Base-by-base conservation (phyloP, 2,888 invertebrate genomes). In the Lamproptera curius region DNA sequence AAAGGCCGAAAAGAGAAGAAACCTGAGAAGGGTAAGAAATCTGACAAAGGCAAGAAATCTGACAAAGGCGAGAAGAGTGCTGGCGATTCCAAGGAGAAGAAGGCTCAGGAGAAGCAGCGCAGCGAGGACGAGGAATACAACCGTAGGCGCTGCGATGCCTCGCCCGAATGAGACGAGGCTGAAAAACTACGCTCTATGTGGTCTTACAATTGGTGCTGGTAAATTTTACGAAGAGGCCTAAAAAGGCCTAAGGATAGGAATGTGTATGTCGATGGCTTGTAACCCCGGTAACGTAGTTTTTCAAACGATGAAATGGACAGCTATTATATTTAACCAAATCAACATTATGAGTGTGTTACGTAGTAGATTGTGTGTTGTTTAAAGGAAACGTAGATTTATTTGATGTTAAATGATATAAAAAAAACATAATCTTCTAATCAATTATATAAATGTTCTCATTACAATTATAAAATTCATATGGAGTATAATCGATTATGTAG, bases 141-240 rank as follows among this genome's bases (percentile, higher is more conserved):
- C 67, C 70, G 44, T 17, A 47, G 52, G 11, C 15, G 28, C 1
- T n/a, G 26, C 11, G 17, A 36, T 1, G 40, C 28, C 16, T 41
- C 33, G 45, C 33, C 34, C 16, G 33, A 20, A 39, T 39, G 45
- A 39, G 39, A 20, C 11, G 23, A 34, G 39, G 31, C 39, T 23
- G 31, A 31, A 31, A 31, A 31, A 31, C 31, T 9, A 31, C 31
- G 48, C 17, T 38, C 31, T 17, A 52, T 50, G 42, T 64, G 69
- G 67, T 53, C 70, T 54, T 69, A 63, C 37, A 57, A 49, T 56
- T 71, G 71, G 70, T 66, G 71, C 62, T 58, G 52, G 59, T 54
- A 55, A 42, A 39, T 50, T 39, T 47, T 35, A 36, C 31, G 44
- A 36, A 11, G 28, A 34, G n/a, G 20, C 15, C 23, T 20, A 35